Evolutionary conservation across 2,888 invertebrate genomes (phyloP), one percentile per base, ranked within the genome.

Genomic region (Brenthis hecate): DNA sequence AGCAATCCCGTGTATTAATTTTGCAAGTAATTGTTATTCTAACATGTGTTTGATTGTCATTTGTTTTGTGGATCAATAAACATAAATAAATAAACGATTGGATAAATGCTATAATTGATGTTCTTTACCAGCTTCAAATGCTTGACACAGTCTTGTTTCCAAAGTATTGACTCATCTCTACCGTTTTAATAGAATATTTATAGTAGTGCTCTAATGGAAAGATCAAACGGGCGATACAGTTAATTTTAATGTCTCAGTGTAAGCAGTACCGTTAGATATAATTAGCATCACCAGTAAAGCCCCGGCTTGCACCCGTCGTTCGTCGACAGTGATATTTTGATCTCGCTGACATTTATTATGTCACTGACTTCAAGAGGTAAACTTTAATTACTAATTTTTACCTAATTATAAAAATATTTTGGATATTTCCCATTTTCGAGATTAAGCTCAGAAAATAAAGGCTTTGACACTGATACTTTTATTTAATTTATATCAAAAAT

Each of bases 241-340:
- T 91, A 90, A 91, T 91, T 91, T 92, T 92, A 91, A 91, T 91
- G 91, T 90, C 91, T 87, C 87, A 79, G 85, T 90, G 89, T 88
- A 87, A 86, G 83, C 82, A 86, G 81, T 79, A 81, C 83, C 82
- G 89, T 84, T 89, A 86, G 89, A 87, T 91, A 92, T 92, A 91
- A 92, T 91, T 92, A 91, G 91, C 89, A 84, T 80, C 81, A 86
- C 87, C 81, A 84, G 86, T 85, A 78, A 80, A 84, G 83, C 81
- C 80, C 80, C 77, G 83, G 80, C 79, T 84, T 82, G 83, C 86
- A 81, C 62, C 36, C 50, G 53, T 80, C 78, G 75, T 72, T 76
- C 76, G 79, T 78, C 79, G 82, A 79, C 78, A 43, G 81, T 78
- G 78, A 84, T 86, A 88, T 89, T 89, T 90, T 83, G 86, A 89